Percentiles rank a stretch among this genome's conserved stretches.
Conservation (phyloP, 2,888 invertebrate species). For the Drosophila anomalata region DNA sequence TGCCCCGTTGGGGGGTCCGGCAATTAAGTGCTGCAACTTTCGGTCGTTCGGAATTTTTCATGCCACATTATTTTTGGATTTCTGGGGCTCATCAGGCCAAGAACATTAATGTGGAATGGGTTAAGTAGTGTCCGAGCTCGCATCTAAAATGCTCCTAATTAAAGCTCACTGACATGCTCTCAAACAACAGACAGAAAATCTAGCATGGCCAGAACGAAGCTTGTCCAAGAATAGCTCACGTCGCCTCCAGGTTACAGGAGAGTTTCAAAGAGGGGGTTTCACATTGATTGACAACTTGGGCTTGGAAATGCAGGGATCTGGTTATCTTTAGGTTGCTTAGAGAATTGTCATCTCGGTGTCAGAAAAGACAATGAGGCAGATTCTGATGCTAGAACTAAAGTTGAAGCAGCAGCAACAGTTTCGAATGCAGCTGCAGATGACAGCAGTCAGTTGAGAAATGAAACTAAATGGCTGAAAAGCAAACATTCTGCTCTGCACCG, state of each 20-base stretch:
- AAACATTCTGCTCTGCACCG: slow-evolving; percentile 21
- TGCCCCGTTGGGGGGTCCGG: slow-evolving; percentile 18
- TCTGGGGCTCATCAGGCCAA: slow-evolving; percentile 14
- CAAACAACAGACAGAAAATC: slow-evolving; percentile 33
- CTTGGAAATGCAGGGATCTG: slow-evolving; percentile 21
- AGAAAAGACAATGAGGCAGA: slow-evolving; percentile 17
- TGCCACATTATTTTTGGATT: slow-evolving; percentile 30
- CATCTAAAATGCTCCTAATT: slow-evolving; percentile 34
- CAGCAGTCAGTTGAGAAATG: slow-evolving; percentile 33
- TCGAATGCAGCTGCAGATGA: slow-evolving; percentile 25
- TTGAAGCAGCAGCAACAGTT: slow-evolving; percentile 3
- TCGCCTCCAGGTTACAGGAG: neutral
- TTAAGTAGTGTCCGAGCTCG: slow-evolving; percentile 7
- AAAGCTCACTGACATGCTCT: slow-evolving; percentile 26
- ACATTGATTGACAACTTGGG: slow-evolving; percentile 43
- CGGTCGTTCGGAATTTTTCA: slow-evolving; percentile 23
- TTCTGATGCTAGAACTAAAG: slow-evolving; percentile 1
- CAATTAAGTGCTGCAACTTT: slow-evolving; percentile 42
- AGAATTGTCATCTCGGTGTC: slow-evolving; percentile 38
- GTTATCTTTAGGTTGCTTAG: slow-evolving; percentile 33
- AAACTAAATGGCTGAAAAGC: slow-evolving; percentile 46
- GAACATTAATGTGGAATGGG: slow-evolving; percentile 13
- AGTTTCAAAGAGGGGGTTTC: neutral
- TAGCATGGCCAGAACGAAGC: slow-evolving; percentile 16
- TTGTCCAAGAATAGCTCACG: neutral